Base-by-base conservation (phyloP, 2,888 invertebrate species). In the Dusona sp. region DNA sequence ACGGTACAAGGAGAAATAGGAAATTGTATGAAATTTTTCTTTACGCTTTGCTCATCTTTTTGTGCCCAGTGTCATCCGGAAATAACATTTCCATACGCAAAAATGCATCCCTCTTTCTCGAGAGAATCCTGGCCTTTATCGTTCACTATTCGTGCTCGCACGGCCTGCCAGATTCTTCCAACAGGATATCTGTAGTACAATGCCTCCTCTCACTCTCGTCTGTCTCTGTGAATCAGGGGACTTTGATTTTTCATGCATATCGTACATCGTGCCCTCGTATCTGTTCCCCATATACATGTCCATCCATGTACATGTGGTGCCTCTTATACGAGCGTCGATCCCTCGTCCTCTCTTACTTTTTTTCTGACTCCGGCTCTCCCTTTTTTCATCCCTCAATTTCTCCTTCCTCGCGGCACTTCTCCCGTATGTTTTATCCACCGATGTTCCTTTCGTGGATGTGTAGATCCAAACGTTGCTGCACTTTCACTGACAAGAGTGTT, bases 241-340 rank as follows among this genome's bases (percentile, higher is more conserved):
- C 68, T 82, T 83, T 85, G 85, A 85, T 75, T 82, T 80, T 86
- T 83, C 83, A 83, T 77, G 85, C 79, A 79, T 67, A 77, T 75
- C 57, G 38, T 72, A 82, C 29, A 73, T 33, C 22, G 19, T 51
- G 51, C 38, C 25, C 64, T 48, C 65, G 68, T 75, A 16, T 36
- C 36, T 67, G 54, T 78, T n/a, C 64, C 13, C 11, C 16, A 8
- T 36, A 42, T 61, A 45, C 68, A 42, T 33, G 42, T 45, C 7
- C 36, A 19, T 42, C 45, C n/a, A 61, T 22, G 33, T 42, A 51
- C 33, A 51, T 48, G 68, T 22, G 13, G 13, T 36, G 11, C 16
- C 36, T 70, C 51, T 42, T 67, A 13, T 65, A 75, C 67, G 79
- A 85, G 83, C 74, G 70, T 83, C 82, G 74, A 72, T 70, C 61